Percentiles rank a stretch among this genome's conserved stretches.
phyloP scores from a whole-genome alignment of 2,797 vertebrate species.

The Leucoraja ocellata region DNA sequence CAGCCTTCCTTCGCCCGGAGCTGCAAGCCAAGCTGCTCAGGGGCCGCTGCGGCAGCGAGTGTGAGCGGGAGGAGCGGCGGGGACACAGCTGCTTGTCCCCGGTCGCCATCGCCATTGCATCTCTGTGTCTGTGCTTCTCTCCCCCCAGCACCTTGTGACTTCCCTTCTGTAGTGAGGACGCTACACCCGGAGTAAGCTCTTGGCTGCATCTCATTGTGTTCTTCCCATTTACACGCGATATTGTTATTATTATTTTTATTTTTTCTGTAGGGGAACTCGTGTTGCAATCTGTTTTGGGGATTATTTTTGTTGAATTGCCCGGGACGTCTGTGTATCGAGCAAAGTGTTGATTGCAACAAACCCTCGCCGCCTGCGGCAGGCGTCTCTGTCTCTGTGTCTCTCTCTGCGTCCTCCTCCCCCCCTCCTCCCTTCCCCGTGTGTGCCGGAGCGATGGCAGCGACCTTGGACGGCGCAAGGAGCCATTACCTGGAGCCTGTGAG shows the following conservation, averaged over 20 bases:
- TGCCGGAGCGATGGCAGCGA: background rate
- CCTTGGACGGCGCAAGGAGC: slow-evolving; percentile 14
- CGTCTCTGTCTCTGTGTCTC: no score
- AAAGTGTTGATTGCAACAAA: background rate
- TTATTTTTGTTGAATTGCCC: background rate
- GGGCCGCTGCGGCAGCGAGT: background rate
- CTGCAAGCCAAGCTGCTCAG: slow-evolving; percentile 12
- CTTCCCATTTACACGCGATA: background rate
- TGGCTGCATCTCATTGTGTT: background rate
- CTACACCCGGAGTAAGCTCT: background rate
- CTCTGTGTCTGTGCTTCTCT: background rate
- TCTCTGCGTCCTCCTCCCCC: no score
- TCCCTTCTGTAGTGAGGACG: background rate
- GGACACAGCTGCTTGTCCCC: background rate
- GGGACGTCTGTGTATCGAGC: background rate
- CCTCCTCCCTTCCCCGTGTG: no score
- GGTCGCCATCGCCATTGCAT: background rate
- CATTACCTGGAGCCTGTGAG: background rate
- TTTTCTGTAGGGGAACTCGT: background rate
- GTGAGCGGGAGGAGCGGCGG: background rate
- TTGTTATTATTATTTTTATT: no score
- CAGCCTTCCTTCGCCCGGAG: slow-evolving; percentile 47
- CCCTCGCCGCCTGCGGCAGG: background rate
- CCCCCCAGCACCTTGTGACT: background rate
- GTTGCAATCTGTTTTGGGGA: background rate